phyloP scores from a whole-genome alignment of 2,888 invertebrate species.

The Melikaiella ostensackeni region DNA sequence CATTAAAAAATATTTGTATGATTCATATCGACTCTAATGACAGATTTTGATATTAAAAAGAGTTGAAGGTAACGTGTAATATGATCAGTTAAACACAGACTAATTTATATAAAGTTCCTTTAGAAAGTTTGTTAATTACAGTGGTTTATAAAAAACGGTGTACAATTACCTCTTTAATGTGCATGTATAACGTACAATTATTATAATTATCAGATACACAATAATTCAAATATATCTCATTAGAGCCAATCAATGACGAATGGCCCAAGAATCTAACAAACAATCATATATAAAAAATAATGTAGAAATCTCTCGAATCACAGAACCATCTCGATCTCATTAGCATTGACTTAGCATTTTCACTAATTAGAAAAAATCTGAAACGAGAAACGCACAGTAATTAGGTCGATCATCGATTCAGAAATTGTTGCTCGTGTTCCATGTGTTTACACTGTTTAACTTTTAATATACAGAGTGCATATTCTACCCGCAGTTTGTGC shows the following conservation, averaged over 20 bases:
- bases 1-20: too few species aligned
- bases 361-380: conserved; percentile 10
- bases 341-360: conserved; percentile 8
- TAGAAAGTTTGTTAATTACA: not conserved
- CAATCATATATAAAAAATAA: not conserved
- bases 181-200: too few species aligned
- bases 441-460: not conserved
- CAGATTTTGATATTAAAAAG: too few species aligned
- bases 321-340: conserved; percentile 13
- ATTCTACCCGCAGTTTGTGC: conserved; percentile 25
- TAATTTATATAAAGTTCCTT: too few species aligned
- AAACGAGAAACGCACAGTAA: conserved; percentile 28
- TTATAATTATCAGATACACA: not conserved
- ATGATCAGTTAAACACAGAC: too few species aligned
- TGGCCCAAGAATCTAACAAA: not conserved
- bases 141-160: not conserved
- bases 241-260: not conserved
- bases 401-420: conserved; percentile 21
- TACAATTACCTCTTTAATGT: too few species aligned
- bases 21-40: not conserved
- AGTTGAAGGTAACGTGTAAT: too few species aligned
- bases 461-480: not conserved
- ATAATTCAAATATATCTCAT: not conserved
- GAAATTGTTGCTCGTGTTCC: conserved; percentile 23
- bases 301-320: not conserved